phyloP scores from a whole-genome alignment of 2,113 vertebrate species.

The Eulemur rufifrons region DNA sequence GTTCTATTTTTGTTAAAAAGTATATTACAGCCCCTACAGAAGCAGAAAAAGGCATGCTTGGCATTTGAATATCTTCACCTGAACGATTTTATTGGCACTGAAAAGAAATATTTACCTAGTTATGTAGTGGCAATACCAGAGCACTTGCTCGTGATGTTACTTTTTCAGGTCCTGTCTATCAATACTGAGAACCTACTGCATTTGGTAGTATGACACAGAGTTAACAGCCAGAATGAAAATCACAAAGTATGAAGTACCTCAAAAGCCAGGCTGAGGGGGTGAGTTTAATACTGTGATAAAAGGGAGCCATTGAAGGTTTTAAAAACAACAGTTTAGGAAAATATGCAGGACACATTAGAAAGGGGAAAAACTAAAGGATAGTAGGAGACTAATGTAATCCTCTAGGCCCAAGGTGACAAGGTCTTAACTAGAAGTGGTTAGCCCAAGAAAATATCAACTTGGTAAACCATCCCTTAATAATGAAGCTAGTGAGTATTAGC shows the following conservation, averaged over 20 bases:
- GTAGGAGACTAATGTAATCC: neutral
- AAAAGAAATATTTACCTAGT: neutral
- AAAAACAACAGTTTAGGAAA: neutral
- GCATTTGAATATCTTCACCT: neutral
- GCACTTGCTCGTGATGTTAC: neutral
- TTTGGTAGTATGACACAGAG: neutral
- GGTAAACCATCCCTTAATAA: neutral
- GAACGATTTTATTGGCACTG: neutral
- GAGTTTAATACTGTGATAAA: neutral
- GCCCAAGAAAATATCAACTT: neutral
- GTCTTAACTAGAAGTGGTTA: neutral
- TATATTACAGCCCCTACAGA: neutral
- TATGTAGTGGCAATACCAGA: neutral
- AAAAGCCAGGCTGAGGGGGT: neutral
- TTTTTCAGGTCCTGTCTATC: neutral
- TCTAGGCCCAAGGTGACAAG: neutral
- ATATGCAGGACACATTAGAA: neutral
- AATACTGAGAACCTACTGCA: neutral
- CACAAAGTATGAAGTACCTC: neutral
- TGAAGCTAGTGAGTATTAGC: neutral
- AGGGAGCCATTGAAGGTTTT: neutral
- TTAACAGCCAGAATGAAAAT: neutral
- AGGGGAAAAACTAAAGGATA: neutral
- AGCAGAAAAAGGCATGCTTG: neutral
- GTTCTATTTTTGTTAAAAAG: neutral